These are phyloP conservation scores for Naja naja DNA, from an alignment of 2,113 vertebrate species.

Conservation along the genomic window DNA sequence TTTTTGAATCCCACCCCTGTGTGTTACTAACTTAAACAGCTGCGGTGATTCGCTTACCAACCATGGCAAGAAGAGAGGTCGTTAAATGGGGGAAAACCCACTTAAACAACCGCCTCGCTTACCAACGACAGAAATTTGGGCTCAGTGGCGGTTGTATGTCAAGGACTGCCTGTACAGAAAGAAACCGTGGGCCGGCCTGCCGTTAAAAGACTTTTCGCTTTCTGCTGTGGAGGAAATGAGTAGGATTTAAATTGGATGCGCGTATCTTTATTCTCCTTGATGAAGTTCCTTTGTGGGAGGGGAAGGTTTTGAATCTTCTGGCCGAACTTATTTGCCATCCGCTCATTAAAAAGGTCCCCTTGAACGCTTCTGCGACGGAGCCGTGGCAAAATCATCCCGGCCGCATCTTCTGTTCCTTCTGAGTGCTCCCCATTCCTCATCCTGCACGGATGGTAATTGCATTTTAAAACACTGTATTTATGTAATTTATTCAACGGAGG, in stretches of 20 bases:
- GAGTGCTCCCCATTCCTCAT: background rate
- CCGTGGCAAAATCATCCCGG: fast-evolving
- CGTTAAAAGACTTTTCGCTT: background rate
- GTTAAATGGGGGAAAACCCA: background rate
- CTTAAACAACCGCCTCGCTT: background rate
- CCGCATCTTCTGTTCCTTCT: background rate
- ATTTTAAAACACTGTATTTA: background rate
- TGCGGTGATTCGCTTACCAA: background rate
- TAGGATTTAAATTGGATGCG: background rate
- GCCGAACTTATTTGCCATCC: background rate
- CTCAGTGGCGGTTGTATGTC: background rate
- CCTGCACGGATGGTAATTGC: background rate
- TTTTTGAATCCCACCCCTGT: no score
- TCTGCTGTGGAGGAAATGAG: slow-evolving; percentile 30
- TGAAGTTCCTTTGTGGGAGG: background rate
- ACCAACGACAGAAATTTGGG: no score
- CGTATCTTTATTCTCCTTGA: background rate
- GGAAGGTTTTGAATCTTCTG: background rate
- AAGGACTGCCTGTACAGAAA: background rate
- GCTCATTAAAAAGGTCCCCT: background rate
- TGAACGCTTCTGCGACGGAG: fast-evolving
- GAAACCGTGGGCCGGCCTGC: background rate
- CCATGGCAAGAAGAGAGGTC: background rate
- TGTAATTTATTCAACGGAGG: background rate
- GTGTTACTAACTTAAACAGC: no score